Conservation (phyloP, 92 coral and sea anemone genomes). For the Epizoanthus ramosus region DNA sequence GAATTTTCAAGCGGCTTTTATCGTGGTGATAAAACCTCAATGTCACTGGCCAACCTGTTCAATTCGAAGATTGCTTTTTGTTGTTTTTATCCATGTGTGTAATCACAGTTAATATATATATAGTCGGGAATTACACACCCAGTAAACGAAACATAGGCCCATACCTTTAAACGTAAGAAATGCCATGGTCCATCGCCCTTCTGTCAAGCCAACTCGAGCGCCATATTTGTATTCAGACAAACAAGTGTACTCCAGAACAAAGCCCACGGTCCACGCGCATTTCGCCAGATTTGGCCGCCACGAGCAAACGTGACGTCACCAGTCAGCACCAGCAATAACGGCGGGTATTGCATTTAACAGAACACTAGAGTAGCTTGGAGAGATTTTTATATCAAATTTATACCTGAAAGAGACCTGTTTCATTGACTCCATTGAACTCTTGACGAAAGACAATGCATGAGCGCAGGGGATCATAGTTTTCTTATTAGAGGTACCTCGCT, state of each 20-base stretch:
- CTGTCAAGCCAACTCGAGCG: conserved; percentile 4
- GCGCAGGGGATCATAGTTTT: background rate
- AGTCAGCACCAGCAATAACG: conserved; percentile 9
- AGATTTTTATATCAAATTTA: background rate
- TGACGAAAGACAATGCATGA: background rate
- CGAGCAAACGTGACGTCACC: conserved; percentile 28
- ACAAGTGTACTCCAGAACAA: conserved; percentile 4
- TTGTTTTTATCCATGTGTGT: background rate
- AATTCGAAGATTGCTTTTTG: background rate
- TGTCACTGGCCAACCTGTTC: background rate
- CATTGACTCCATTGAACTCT: background rate
- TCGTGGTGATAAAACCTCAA: background rate
- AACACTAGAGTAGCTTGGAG: background rate
- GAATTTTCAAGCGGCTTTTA: background rate
- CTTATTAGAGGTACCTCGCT: no score
- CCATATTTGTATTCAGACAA: background rate
- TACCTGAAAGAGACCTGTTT: conserved; percentile 15
- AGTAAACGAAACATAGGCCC: background rate
- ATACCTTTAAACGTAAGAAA: conserved; percentile 32
- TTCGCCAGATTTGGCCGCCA: background rate
- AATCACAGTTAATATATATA: no score
- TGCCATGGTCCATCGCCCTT: conserved; percentile 24
- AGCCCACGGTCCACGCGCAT: background rate
- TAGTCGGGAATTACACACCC: no score
- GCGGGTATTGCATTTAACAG: conserved; percentile 10